Evolutionary conservation across 1,140 invertebrate species (phyloP).

Genomic region (Papilio polytes): DNA sequence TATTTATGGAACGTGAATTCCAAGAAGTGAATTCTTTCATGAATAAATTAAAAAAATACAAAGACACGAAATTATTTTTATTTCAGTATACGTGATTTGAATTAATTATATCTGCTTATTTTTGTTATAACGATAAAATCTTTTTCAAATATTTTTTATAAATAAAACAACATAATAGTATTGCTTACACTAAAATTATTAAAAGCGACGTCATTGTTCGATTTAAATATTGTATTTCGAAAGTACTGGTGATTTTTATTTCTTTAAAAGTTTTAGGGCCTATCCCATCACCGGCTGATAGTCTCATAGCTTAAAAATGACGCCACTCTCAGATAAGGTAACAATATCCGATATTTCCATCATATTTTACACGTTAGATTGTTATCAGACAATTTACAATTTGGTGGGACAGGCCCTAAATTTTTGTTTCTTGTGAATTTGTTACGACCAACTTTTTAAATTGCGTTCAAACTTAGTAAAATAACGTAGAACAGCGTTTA

Average conservation of each 20-base stretch:
- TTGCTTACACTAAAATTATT: no score
- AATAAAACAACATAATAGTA: background rate
- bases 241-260: no score
- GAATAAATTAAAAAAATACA: conserved; percentile 14
- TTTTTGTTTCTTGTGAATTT: background rate
- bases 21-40: conserved; percentile 6
- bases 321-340: no score
- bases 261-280: no score
- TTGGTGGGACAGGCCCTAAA: no score
- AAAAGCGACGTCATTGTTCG: no score
- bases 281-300: no score
- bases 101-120: background rate
- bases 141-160: background rate
- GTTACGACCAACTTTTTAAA: background rate
- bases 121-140: background rate
- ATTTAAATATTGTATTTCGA: no score
- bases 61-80: background rate
- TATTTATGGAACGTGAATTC: conserved; percentile 19
- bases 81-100: background rate
- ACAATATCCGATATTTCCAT: no score
- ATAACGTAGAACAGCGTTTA: background rate
- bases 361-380: no score
- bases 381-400: no score
- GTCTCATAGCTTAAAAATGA: no score
- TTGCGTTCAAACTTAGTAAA: background rate